These are phyloP conservation scores for Meganola albula DNA, from an alignment of 2,888 invertebrate species.

Conservation along the genomic window DNA sequence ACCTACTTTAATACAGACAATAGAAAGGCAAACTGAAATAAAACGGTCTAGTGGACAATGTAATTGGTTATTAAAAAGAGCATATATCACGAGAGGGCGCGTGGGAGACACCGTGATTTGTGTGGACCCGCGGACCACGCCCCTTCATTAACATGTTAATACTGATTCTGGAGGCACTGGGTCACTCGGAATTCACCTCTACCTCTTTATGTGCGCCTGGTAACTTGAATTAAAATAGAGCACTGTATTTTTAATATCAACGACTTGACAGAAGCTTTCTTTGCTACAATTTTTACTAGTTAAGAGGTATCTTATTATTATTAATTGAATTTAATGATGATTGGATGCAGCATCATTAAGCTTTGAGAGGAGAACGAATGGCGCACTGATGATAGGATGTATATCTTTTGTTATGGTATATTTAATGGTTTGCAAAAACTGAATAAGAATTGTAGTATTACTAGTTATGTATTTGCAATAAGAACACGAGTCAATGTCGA, in stretches of 20 bases:
- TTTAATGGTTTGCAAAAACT: slow-evolving; percentile 1
- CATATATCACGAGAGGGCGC: slow-evolving; percentile 58
- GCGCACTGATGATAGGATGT: too few relatives aligned
- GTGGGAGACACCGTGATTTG: slow-evolving; percentile 57
- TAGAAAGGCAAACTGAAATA: slow-evolving; percentile 16
- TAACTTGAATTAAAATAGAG: too few relatives aligned
- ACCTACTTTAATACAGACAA: slow-evolving; percentile 1
- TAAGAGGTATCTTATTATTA: too few relatives aligned
- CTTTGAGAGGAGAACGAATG: too few relatives aligned
- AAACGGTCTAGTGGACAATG: slow-evolving; percentile 43
- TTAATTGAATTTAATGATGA: too few relatives aligned
- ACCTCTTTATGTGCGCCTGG: too few relatives aligned
- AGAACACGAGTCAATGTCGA: slow-evolving; percentile 28
- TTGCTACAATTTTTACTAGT: too few relatives aligned
- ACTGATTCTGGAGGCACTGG: slow-evolving; percentile 46
- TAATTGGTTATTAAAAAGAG: slow-evolving; percentile 71
- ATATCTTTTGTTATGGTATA: too few relatives aligned
- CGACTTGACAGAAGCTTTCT: too few relatives aligned
- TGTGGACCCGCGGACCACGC: slow-evolving; percentile 48
- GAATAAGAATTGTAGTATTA: background rate
- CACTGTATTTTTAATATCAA: too few relatives aligned
- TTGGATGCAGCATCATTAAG: too few relatives aligned
- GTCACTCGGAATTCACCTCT: slow-evolving; percentile 22
- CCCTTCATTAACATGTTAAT: slow-evolving; percentile 76
- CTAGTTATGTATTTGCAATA: slow-evolving; percentile 11